Conservation (phyloP, 1,140 invertebrate species). For the Wiebesia pumilae region DNA sequence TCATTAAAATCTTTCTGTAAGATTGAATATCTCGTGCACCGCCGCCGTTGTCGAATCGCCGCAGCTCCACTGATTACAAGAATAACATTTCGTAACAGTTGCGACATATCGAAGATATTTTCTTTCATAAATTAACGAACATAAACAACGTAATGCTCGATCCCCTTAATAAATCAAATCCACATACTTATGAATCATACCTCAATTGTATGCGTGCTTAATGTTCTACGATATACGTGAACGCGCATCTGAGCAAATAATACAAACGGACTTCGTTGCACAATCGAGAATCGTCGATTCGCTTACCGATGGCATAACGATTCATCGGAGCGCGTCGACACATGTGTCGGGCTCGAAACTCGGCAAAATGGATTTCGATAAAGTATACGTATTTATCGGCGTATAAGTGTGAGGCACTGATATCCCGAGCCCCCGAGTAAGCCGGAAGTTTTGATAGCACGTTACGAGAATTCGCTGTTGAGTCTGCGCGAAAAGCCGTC, state of each 20-base stretch:
- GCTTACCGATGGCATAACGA: constrained; percentile 25
- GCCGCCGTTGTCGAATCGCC: neutral
- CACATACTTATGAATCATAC: neutral
- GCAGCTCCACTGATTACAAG: neutral
- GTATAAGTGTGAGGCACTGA: neutral
- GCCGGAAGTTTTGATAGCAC: constrained; percentile 40
- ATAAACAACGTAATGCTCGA: neutral
- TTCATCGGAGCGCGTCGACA: constrained; percentile 11
- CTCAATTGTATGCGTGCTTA: neutral
- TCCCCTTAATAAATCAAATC: neutral
- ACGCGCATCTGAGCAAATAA: neutral
- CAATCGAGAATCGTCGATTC: constrained; percentile 18
- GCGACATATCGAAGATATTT: neutral
- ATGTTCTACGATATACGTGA: neutral
- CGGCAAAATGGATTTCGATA: constrained; percentile 30
- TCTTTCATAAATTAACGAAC: neutral
- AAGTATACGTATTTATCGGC: neutral
- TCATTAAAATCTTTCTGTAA: neutral
- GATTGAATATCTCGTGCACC: neutral
- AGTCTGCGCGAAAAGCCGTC: constrained; percentile 3
- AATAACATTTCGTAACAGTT: neutral
- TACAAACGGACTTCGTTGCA: neutral
- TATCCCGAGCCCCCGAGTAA: neutral
- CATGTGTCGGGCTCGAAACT: constrained; percentile 4
- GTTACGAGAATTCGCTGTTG: constrained; percentile 23